phyloP scores from a whole-genome alignment of 2,888 invertebrate genomes.

The Dinocampus coccinellae region DNA sequence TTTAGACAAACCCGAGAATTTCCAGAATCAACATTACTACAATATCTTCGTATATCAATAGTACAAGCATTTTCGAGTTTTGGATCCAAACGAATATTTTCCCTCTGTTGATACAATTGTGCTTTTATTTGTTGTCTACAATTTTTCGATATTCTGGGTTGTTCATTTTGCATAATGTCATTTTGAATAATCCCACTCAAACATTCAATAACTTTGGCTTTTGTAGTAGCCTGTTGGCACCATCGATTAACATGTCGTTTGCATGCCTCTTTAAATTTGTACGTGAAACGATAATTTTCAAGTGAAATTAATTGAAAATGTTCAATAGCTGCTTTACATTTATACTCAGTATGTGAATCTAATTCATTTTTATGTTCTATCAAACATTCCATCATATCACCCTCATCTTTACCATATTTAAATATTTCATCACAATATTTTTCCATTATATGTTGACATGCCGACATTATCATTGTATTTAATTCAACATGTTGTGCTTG shows the following conservation, averaged over 20 bases:
- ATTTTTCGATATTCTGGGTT: constrained; percentile 86
- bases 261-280: constrained; percentile 95
- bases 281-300: constrained; percentile 93
- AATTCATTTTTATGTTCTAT: constrained; percentile 92
- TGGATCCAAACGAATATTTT: constrained; percentile 89
- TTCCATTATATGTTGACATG: constrained; percentile 85
- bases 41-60: constrained; percentile 81
- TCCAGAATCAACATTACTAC: constrained; percentile 78
- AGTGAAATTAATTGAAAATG: constrained; percentile 96
- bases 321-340: constrained; percentile 94
- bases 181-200: constrained; percentile 92
- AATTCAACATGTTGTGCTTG: constrained; percentile 90
- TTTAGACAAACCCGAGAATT: constrained; percentile 72
- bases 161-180: constrained; percentile 80
- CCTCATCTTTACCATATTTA: constrained; percentile 81
- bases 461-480: constrained; percentile 89
- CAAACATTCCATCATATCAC: constrained; percentile 94
- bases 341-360: constrained; percentile 81
- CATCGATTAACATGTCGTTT: constrained; percentile 79
- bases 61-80: constrained; percentile 86
- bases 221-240: constrained; percentile 79
- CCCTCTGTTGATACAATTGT: constrained; percentile 92
- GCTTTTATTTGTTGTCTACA: constrained; percentile 92
- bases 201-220: constrained; percentile 86
- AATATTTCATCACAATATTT: constrained; percentile 80